A percentile compares a stretch with the other conserved stretches of the same genome.
Conservation (phyloP, 2,888 invertebrate species). For the Brenthis daphne region DNA sequence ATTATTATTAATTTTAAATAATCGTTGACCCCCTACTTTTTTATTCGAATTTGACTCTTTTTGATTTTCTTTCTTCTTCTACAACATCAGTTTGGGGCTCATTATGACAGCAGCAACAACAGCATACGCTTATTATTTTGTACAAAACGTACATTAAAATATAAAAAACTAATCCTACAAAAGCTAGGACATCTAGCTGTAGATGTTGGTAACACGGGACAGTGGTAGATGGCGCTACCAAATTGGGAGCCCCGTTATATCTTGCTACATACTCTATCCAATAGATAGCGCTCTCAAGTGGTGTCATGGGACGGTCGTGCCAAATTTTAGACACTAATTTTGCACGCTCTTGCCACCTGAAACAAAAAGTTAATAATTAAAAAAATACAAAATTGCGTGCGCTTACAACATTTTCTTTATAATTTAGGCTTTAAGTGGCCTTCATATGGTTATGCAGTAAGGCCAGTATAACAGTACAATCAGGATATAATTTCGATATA, state of each 20-base stretch:
- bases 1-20: neutral
- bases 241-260: slow-evolving; percentile 68
- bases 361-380: slow-evolving; percentile 38
- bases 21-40: too few relatives aligned
- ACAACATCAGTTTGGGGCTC: slow-evolving; percentile 45
- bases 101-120: slow-evolving; percentile 63
- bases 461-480: too few relatives aligned
- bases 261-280: slow-evolving; percentile 82
- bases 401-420: neutral
- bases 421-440: neutral
- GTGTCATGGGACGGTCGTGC: slow-evolving; percentile 78
- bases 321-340: slow-evolving; percentile 73
- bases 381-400: slow-evolving; percentile 1
- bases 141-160: slow-evolving; percentile 58
- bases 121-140: slow-evolving; percentile 62
- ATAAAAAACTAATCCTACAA: slow-evolving; percentile 62
- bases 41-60: slow-evolving; percentile 75
- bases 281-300: slow-evolving; percentile 80
- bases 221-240: slow-evolving; percentile 60
- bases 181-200: slow-evolving; percentile 70
- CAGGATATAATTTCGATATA: too few relatives aligned
- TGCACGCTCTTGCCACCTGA: slow-evolving; percentile 68
- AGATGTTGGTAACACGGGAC: slow-evolving; percentile 67
- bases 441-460: too few relatives aligned
- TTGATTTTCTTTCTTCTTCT: slow-evolving; percentile 58